phyloP scores from a whole-genome alignment of 2,113 vertebrate genomes.

The Ursus arctos region DNA sequence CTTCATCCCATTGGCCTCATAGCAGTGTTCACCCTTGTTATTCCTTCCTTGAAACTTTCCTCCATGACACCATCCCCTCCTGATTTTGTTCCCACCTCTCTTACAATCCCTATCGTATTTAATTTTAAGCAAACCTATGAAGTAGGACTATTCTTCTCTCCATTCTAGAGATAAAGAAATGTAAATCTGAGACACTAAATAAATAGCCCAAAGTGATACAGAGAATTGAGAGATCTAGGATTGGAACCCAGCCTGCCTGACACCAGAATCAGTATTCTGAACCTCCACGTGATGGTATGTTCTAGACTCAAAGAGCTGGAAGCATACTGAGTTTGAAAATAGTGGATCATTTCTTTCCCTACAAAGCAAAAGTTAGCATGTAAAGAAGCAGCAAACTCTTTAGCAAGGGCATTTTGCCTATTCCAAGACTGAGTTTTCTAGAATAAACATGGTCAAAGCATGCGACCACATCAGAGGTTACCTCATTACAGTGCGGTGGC shows the following conservation, averaged over 20 bases:
- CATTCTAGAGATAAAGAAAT: background rate
- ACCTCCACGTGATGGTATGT: background rate
- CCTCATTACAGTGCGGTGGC: background rate
- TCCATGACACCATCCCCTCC: background rate
- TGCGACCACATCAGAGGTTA: background rate
- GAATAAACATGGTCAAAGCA: background rate
- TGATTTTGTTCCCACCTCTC: background rate
- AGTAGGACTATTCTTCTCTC: no score
- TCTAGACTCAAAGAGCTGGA: background rate
- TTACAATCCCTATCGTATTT: background rate
- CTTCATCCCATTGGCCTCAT: background rate
- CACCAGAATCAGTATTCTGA: background rate
- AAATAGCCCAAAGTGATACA: background rate
- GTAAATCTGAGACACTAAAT: background rate
- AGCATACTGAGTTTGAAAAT: background rate
- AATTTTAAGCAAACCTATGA: background rate
- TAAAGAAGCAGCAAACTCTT: background rate
- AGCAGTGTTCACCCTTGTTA: background rate
- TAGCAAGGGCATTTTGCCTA: background rate
- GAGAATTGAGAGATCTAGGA: background rate
- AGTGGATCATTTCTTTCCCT: background rate
- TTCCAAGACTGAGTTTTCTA: background rate
- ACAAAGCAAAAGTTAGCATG: background rate
- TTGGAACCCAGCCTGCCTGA: background rate
- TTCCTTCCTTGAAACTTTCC: background rate